Base-by-base conservation (phyloP, 2,113 vertebrate species). In the Dromas ardeola region DNA sequence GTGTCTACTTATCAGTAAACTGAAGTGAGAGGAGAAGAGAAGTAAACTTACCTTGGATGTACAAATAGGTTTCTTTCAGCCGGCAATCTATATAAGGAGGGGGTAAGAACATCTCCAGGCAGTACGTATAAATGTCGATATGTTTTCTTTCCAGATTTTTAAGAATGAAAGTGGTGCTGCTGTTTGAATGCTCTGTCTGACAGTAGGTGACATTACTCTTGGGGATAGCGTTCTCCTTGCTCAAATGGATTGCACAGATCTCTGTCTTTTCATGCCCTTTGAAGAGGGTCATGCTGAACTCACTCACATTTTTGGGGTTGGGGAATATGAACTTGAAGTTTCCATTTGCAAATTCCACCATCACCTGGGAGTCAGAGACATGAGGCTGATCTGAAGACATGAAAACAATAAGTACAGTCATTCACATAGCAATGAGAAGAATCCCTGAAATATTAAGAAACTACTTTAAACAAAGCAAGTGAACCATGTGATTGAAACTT, bases 201-300 rank as follows among this genome's bases (percentile, higher is more conserved):
- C 98, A 98, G 66, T 90, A 94, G 47, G 26, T 95, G 66, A 89
- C 94, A 22, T 92, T 91, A 26, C 29, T 96, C 70, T 40, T 27
- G 20, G 22, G 4, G 27, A 53, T 22, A 65, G 20, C 19, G 2
- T 11, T 53, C 15, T 63, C 73, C 38, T 94, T 4, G 2, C 34
- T 32, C 26, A 96, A 42, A 70, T 98, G 95, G 73, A 98, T 55
- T 16, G 96, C 82, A 93, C 98, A 98, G 66, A 98, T 93, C 50
- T 88, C 17, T 56, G 97, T 65, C 42, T 53, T 86, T 62, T 94
- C 66, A 7, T 4, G 45, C 7, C 98, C 98, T 92, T 90, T 98
- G 58, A 95, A 62, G 63, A 98, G 88, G n/a, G 92, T 97, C 96
- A 98, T 96, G 92, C 97, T 98, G 95, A 98, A 98, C n/a, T 97